A percentile compares a stretch with the other conserved stretches of the same genome.
phyloP scores from a whole-genome alignment of 2,888 invertebrate species.

The Mesochorus sp. region DNA sequence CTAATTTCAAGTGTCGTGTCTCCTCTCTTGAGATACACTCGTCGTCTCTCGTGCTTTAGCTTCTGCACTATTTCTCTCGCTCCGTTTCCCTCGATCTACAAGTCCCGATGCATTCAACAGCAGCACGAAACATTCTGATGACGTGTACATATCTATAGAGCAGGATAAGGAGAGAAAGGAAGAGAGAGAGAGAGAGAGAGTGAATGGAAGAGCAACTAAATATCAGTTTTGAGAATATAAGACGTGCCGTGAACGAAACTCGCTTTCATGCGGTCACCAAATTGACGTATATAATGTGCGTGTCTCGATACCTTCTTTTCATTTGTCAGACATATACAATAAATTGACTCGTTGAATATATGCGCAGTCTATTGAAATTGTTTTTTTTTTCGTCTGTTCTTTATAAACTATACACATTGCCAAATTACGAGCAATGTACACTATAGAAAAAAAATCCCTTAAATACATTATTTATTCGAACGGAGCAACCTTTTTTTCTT shows the following conservation, averaged over 20 bases:
- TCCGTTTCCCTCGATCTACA: slow-evolving; percentile 16
- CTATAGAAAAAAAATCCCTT: slow-evolving; percentile 1
- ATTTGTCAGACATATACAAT: slow-evolving; percentile 35
- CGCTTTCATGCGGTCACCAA: slow-evolving; percentile 49
- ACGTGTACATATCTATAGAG: not conserved
- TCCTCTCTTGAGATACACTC: slow-evolving; percentile 28
- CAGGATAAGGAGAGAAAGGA: not conserved
- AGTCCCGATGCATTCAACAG: slow-evolving; percentile 1
- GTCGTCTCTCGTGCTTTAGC: not conserved
- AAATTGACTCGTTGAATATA: not conserved
- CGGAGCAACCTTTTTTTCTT: not conserved
- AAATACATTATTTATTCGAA: slow-evolving; percentile 13
- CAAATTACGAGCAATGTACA: slow-evolving; percentile 6
- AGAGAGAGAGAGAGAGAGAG: not conserved
- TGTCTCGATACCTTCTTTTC: slow-evolving; percentile 11
- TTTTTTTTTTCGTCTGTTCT: not conserved
- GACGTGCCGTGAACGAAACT: slow-evolving; percentile 39
- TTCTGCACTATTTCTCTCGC: not conserved
- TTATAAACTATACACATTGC: not conserved
- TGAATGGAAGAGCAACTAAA: not conserved
- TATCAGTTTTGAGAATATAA: slow-evolving; percentile 48
- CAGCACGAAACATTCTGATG: not conserved
- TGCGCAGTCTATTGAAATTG: not conserved
- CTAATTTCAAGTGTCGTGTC: slow-evolving; percentile 53
- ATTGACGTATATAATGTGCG: not conserved